Conservation (phyloP, 2,797 vertebrate species). For the Limosa lapponica region DNA sequence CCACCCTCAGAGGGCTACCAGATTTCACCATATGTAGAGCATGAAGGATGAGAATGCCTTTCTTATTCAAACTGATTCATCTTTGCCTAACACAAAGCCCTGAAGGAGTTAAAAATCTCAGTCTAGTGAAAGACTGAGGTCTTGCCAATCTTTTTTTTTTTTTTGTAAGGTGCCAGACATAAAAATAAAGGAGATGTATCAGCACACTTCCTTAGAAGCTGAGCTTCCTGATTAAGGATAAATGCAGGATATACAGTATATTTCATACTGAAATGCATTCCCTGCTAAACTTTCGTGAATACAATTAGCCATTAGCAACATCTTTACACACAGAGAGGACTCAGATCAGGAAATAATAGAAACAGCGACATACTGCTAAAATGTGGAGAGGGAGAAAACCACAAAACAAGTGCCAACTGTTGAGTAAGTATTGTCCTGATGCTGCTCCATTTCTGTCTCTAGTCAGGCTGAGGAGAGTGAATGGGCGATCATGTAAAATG, state of each 20-base stretch:
- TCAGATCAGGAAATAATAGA: background rate
- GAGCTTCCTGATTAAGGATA: conserved; percentile 43
- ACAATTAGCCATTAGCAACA: conserved; percentile 23
- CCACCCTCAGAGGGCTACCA: background rate
- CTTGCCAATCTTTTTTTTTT: background rate
- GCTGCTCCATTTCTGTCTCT: background rate
- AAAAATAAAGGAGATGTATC: conserved; percentile 39
- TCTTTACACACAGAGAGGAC: background rate
- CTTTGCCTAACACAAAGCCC: background rate
- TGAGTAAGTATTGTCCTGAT: background rate
- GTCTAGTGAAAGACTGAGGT: background rate
- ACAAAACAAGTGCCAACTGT: background rate
- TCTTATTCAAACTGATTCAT: background rate
- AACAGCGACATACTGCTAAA: background rate
- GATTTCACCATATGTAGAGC: background rate
- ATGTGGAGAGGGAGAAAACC: background rate
- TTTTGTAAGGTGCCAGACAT: background rate
- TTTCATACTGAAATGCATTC: background rate
- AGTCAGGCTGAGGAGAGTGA: background rate
- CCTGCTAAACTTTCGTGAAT: background rate
- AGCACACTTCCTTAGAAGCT: conserved; percentile 4
- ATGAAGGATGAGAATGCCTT: background rate
- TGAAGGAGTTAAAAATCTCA: conserved; percentile 34
- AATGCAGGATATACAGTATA: conserved; percentile 11
- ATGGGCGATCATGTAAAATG: background rate